phyloP scores from a whole-genome alignment of 2,797 vertebrate genomes.

The Clarias laeviceps region DNA sequence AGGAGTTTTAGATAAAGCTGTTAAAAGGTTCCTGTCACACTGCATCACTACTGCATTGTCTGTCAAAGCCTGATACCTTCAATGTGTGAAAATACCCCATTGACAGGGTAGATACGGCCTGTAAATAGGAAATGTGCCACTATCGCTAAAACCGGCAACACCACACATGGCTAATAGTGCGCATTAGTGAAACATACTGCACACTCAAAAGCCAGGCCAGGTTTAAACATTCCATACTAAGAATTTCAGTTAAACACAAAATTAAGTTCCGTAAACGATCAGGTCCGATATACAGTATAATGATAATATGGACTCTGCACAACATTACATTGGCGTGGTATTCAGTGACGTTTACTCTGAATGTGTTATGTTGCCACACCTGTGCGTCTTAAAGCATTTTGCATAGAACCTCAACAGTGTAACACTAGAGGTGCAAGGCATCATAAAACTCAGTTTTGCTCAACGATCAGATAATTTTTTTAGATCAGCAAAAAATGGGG shows the following conservation, averaged over 20 bases:
- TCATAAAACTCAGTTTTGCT: no score
- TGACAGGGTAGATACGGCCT: conserved; percentile 14
- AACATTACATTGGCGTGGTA: background rate
- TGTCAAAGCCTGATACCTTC: conserved; percentile 30
- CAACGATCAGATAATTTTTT: no score
- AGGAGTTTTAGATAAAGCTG: conserved; percentile 52
- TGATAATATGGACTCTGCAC: background rate
- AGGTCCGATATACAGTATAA: background rate
- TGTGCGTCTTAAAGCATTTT: background rate
- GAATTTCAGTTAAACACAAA: background rate
- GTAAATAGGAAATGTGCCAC: conserved; percentile 23
- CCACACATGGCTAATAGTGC: background rate
- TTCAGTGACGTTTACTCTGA: background rate
- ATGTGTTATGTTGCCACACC: background rate
- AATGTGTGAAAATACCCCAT: conserved; percentile 24
- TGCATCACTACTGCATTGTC: conserved; percentile 25
- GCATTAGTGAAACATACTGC: background rate
- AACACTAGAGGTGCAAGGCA: background rate
- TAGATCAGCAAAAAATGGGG: no score
- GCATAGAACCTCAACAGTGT: background rate
- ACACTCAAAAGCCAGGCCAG: background rate
- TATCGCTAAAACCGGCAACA: conserved; percentile 18
- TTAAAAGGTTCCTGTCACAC: conserved; percentile 47
- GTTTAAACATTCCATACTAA: background rate
- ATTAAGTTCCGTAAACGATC: background rate